Evolutionary conservation across 2,888 invertebrate genomes (phyloP).

Genomic region (Stictocephala bisonia): DNA sequence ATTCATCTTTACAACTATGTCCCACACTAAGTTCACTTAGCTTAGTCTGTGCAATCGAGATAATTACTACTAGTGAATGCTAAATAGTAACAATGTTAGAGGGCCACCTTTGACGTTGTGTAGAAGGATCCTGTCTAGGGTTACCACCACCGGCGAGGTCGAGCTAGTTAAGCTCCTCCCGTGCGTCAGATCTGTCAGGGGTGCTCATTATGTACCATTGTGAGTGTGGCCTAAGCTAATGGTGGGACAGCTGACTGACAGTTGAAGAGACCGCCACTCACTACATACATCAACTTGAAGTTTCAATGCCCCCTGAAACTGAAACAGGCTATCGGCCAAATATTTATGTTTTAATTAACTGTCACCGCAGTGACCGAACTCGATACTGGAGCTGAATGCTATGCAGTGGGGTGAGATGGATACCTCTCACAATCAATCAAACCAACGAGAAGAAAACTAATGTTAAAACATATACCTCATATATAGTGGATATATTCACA

Average conservation of each 20-base stretch:
- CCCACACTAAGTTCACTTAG: no score
- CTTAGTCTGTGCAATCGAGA: no score
- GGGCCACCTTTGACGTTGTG: not conserved
- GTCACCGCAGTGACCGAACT: not conserved
- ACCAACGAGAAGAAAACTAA: no score
- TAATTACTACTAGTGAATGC: no score
- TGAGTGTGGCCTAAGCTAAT: constrained; percentile 37
- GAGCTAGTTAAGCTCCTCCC: constrained; percentile 31
- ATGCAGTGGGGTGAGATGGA: no score
- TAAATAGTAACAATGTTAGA: no score
- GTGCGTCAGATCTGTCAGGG: constrained; percentile 27
- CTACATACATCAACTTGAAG: constrained; percentile 33
- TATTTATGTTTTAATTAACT: constrained; percentile 42
- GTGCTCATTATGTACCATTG: constrained; percentile 27
- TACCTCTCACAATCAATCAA: no score
- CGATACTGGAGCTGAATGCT: not conserved
- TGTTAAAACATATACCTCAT: no score
- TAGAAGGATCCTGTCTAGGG: no score
- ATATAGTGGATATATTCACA: no score
- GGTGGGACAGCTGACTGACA: constrained; percentile 23
- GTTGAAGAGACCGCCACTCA: no score
- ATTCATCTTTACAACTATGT: no score
- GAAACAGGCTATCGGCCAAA: constrained; percentile 38
- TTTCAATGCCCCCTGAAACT: constrained; percentile 37
- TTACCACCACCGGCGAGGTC: constrained; percentile 11